A percentile compares a stretch with the other conserved stretches of the same genome.
These are phyloP conservation scores for Lamellibrachia luymesi DNA, from an alignment of 1,140 invertebrate species.

Conservation along the genomic window DNA sequence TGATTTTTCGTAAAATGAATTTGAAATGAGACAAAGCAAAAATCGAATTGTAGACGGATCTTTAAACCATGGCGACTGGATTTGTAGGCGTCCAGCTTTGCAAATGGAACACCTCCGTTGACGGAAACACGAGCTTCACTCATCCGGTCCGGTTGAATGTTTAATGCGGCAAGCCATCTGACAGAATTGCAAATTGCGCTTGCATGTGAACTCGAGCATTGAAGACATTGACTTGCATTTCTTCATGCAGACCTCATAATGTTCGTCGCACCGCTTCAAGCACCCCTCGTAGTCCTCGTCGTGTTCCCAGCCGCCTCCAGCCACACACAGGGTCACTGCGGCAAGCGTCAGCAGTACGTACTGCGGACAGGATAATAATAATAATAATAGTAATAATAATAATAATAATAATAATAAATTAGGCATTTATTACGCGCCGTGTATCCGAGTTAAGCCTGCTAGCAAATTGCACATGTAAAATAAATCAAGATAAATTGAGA, in stretches of 20 bases:
- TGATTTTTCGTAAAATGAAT: too few relatives aligned
- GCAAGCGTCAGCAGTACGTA: not conserved
- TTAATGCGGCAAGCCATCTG: not conserved
- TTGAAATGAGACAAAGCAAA: too few relatives aligned
- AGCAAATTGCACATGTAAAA: not conserved
- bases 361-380: not conserved
- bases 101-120: not conserved
- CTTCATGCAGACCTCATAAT: not conserved
- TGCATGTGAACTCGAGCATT: not conserved
- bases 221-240: not conserved
- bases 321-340: not conserved
- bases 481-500: not conserved
- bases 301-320: not conserved
- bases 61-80: not conserved
- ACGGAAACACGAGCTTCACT: not conserved
- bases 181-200: not conserved
- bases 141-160: not conserved
- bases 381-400: too few relatives aligned
- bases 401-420: too few relatives aligned
- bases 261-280: not conserved
- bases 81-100: not conserved
- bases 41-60: too few relatives aligned
- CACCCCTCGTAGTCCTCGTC: not conserved
- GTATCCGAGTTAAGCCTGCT: not conserved
- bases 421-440: not conserved